phyloP scores from a whole-genome alignment of 1,140 invertebrate genomes.

The Choristoneura fumiferana region DNA sequence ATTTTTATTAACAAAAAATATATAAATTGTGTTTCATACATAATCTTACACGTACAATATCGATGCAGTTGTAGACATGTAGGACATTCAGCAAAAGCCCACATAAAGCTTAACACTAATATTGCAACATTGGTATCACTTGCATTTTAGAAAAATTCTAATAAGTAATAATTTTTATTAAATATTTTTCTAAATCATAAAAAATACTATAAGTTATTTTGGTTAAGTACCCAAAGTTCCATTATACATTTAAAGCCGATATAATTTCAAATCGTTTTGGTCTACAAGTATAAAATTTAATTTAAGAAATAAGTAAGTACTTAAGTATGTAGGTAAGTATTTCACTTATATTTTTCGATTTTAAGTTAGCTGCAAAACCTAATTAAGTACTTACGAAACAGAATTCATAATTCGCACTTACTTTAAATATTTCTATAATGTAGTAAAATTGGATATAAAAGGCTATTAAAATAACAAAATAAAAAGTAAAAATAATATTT shows the following conservation, averaged over 20 bases:
- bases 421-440: not conserved
- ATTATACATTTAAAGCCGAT: constrained; percentile 10
- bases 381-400: not conserved
- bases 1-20: constrained; percentile 62
- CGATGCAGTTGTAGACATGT: constrained; percentile 21
- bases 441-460: not conserved
- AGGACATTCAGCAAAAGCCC: constrained; percentile 39
- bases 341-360: not conserved
- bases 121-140: constrained; percentile 75
- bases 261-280: constrained; percentile 15
- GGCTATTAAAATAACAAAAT: not conserved
- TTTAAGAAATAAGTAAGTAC: not conserved
- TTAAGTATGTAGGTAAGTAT: not conserved
- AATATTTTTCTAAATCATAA: constrained; percentile 31
- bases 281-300: constrained; percentile 10
- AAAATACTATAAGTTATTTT: constrained; percentile 10
- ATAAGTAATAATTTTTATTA: constrained; percentile 34
- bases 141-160: constrained; percentile 36
- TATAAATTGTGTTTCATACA: constrained; percentile 34
- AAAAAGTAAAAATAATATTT: not conserved
- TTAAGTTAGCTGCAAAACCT: no score
- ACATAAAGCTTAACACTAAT: constrained; percentile 60
- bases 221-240: constrained; percentile 10
- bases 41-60: constrained; percentile 27
- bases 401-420: constrained; percentile 1